phyloP scores from a whole-genome alignment of 2,113 vertebrate species.

The Aythya baeri region DNA sequence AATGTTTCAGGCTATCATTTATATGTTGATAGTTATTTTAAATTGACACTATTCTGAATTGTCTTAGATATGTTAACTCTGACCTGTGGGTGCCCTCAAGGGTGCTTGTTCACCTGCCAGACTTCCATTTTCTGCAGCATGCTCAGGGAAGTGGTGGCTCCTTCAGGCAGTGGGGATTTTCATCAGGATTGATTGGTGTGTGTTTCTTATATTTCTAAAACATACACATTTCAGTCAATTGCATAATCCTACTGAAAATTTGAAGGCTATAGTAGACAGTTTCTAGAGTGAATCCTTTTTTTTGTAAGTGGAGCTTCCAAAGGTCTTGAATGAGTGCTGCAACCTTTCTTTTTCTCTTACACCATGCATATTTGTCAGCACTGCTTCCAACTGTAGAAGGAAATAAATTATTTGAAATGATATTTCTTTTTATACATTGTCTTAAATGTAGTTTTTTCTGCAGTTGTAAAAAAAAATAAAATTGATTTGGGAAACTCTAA shows the following conservation, averaged over 20 bases:
- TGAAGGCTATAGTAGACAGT: neutral
- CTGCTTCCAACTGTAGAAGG: neutral
- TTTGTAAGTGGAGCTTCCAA: neutral
- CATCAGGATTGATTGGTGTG: neutral
- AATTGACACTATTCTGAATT: neutral
- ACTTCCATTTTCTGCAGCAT: neutral
- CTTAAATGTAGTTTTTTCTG: neutral
- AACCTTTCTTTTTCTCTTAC: neutral
- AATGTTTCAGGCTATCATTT: neutral
- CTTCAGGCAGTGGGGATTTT: neutral
- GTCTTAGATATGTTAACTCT: fast-evolving
- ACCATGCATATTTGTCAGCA: neutral
- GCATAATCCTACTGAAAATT: neutral
- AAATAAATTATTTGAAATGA: neutral
- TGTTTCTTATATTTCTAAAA: neutral
- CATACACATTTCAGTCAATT: neutral
- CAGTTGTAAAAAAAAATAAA: neutral
- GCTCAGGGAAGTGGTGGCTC: neutral
- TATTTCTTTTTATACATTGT: neutral
- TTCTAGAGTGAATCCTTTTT: neutral
- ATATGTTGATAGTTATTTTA: neutral
- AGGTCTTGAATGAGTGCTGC: neutral
- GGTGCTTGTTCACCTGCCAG: no score
- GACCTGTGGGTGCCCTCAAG: fast-evolving
- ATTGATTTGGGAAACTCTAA: neutral